Conservation (phyloP, 2,797 vertebrate genomes). For the Allobates femoralis region DNA sequence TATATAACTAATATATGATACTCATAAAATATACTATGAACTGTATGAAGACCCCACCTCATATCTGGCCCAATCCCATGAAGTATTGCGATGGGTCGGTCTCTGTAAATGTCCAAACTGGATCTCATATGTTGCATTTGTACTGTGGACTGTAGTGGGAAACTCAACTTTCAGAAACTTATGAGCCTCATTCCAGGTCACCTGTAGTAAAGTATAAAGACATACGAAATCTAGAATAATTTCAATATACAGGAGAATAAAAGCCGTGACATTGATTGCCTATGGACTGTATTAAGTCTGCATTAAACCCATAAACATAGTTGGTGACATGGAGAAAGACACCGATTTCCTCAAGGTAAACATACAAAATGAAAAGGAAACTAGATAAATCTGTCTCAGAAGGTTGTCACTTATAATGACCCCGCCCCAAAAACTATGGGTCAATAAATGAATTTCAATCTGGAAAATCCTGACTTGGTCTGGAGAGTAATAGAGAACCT, state of each 20-base stretch:
- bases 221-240: background rate
- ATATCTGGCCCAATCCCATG: slow-evolving; percentile 97
- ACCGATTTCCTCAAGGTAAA: too few species aligned
- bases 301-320: too few species aligned
- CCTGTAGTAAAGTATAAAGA: slow-evolving; percentile 72
- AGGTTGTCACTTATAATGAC: too few species aligned
- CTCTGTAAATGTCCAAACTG: slow-evolving; percentile 96
- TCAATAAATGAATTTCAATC: too few species aligned
- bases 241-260: background rate
- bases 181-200: slow-evolving; percentile 91
- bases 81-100: slow-evolving; percentile 93
- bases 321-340: too few species aligned
- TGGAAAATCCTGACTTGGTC: too few species aligned
- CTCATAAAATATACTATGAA: background rate
- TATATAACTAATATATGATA: background rate
- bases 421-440: too few species aligned
- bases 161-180: slow-evolving; percentile 98
- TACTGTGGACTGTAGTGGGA: slow-evolving; percentile 84
- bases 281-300: too few species aligned
- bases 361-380: too few species aligned
- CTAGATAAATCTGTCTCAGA: too few species aligned
- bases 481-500: too few species aligned
- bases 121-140: slow-evolving; percentile 90
- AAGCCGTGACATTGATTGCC: too few species aligned
- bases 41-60: slow-evolving; percentile 78